A percentile compares a stretch with the other conserved stretches of the same genome.
These are phyloP conservation scores for Spodoptera littoralis DNA, from an alignment of 2,888 invertebrate species.

Conservation along the genomic window DNA sequence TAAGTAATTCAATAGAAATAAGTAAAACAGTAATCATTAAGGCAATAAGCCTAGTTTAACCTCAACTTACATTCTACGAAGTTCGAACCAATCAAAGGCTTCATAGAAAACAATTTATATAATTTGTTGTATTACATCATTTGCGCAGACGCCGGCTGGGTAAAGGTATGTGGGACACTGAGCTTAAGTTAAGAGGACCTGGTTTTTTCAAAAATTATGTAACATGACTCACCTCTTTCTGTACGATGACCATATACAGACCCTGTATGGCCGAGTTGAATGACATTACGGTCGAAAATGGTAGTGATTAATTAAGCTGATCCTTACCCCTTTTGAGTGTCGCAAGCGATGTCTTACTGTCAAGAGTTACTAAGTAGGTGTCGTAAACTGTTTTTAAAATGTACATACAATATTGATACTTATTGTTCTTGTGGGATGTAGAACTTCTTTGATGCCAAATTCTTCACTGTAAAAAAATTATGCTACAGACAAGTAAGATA, in stretches of 20 bases:
- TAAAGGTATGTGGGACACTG: conserved; percentile 37
- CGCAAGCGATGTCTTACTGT: no score
- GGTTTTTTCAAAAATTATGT: conserved; percentile 29
- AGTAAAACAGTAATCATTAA: conserved; percentile 13
- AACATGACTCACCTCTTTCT: conserved; percentile 29
- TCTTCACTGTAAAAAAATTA: no score
- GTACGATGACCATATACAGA: conserved; percentile 12
- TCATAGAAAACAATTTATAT: conserved; percentile 50
- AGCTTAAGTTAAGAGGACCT: conserved; percentile 25
- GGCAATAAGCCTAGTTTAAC: conserved; percentile 13
- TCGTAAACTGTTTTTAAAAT: no score
- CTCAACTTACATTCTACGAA: conserved; percentile 34
- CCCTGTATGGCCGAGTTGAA: conserved; percentile 10
- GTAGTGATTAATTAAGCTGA: no score
- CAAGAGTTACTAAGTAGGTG: no score
- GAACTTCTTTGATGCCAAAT: no score
- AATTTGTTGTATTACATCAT: conserved; percentile 37
- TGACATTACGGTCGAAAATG: conserved; percentile 13
- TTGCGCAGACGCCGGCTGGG: conserved; percentile 1
- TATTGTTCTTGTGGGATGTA: no score
- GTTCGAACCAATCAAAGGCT: conserved; percentile 28
- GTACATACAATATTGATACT: no score
- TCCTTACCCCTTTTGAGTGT: no score
- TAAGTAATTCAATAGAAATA: conserved; percentile 3
- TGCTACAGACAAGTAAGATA: no score